Conservation (phyloP, 2,113 vertebrate genomes). For the Corythornis vintsioides region DNA sequence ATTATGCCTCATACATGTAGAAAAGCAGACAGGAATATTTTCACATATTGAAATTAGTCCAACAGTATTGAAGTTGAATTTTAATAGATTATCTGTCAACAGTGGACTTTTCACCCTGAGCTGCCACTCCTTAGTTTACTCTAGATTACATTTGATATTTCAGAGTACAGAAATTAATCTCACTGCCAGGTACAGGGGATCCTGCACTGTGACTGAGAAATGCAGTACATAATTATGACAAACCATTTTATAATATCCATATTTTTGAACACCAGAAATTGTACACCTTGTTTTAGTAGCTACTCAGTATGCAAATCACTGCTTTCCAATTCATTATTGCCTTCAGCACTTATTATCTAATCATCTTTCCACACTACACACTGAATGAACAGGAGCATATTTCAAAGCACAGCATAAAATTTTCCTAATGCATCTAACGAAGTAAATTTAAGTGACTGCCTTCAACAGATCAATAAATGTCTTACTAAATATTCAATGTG, state of each 20-base stretch:
- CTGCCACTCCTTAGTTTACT: neutral
- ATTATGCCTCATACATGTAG: rapidly evolving
- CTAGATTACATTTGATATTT: neutral
- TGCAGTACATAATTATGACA: neutral
- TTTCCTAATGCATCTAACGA: neutral
- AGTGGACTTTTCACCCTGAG: neutral
- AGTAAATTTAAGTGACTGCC: neutral
- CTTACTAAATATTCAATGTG: neutral
- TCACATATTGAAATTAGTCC: neutral
- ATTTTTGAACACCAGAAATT: neutral
- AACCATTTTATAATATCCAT: neutral
- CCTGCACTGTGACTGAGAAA: neutral
- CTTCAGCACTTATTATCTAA: constrained; percentile 46
- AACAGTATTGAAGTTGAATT: neutral
- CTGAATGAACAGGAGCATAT: constrained; percentile 1
- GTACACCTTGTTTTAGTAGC: neutral
- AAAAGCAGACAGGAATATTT: neutral
- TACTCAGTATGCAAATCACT: constrained; percentile 42
- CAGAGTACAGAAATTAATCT: neutral
- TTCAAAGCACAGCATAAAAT: constrained; percentile 31
- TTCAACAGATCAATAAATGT: constrained; percentile 20
- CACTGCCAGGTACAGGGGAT: neutral
- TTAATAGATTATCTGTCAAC: neutral
- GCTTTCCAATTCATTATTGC: constrained; percentile 37
- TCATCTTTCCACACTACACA: constrained; percentile 2